Evolutionary conservation across 1,140 invertebrate species (phyloP).

Genomic region (Anastrepha ludens): DNA sequence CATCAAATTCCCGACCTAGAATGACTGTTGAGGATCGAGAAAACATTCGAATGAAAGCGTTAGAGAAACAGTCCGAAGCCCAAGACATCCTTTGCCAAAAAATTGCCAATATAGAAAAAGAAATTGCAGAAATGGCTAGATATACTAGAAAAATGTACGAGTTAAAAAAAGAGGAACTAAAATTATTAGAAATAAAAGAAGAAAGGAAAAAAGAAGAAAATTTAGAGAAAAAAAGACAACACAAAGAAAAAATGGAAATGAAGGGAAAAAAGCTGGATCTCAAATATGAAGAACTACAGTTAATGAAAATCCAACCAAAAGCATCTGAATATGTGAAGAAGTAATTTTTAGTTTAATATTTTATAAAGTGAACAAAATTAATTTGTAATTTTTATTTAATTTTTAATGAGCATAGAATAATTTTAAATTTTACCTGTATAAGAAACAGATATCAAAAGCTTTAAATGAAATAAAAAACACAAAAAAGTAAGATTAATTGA

Average conservation of each 20-base stretch:
- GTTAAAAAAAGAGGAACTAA: background rate
- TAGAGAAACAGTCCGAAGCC: background rate
- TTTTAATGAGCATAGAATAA: no score
- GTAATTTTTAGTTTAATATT: no score
- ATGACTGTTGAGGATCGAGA: conserved; percentile 2
- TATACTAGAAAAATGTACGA: background rate
- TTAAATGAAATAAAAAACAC: no score
- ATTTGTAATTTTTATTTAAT: no score
- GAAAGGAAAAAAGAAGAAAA: background rate
- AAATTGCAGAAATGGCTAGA: background rate
- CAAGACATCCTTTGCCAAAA: background rate
- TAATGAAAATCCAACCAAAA: no score
- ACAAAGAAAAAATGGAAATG: background rate
- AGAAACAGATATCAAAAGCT: no score
- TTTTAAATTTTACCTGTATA: no score
- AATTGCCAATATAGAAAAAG: background rate
- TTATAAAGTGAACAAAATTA: no score
- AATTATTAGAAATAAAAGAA: background rate
- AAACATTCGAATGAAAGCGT: background rate
- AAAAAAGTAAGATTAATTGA: no score
- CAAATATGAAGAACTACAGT: no score
- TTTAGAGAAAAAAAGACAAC: background rate
- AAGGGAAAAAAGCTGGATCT: background rate
- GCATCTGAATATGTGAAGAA: no score
- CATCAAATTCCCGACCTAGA: background rate